These are phyloP conservation scores for Seriola aureovittata DNA, from an alignment of 2,113 vertebrate genomes.

Conservation along the genomic window DNA sequence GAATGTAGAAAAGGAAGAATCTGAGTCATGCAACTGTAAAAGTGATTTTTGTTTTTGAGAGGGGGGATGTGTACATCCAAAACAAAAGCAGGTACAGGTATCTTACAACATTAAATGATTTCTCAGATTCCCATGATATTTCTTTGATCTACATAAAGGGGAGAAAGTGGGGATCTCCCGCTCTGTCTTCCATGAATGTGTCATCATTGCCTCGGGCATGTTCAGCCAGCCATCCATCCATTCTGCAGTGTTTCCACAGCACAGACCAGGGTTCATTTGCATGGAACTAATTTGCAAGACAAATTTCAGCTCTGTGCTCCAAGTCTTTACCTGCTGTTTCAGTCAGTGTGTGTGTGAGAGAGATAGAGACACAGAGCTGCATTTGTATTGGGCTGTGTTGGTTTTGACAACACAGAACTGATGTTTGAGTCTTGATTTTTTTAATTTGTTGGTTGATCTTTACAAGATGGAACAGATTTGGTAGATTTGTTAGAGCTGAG, in stretches of 20 bases:
- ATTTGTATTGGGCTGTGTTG: conserved; percentile 3
- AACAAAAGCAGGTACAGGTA: conserved; percentile 20
- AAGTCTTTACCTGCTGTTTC: conserved; percentile 29
- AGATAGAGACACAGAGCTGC: background rate
- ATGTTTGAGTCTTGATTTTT: conserved; percentile 44
- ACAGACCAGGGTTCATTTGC: conserved; percentile 83
- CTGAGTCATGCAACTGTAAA: conserved; percentile 7
- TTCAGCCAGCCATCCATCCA: conserved; percentile 16
- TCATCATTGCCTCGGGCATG: conserved; percentile 39
- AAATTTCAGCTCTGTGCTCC: conserved; percentile 80
- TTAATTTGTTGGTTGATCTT: conserved; percentile 7
- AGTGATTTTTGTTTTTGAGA: conserved; percentile 4
- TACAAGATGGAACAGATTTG: conserved; percentile 24
- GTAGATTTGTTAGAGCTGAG: background rate
- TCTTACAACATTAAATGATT: conserved; percentile 21
- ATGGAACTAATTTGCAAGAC: conserved; percentile 90
- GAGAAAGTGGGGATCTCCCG: conserved; percentile 23
- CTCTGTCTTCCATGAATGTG: conserved; percentile 27
- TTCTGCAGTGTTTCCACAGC: conserved; percentile 45
- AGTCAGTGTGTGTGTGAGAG: background rate
- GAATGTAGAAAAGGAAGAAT: background rate
- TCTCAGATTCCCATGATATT: background rate
- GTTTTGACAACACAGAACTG: conserved; percentile 1
- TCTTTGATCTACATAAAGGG: conserved; percentile 5
- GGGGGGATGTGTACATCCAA: background rate